Evolutionary conservation across 2,113 vertebrate genomes (phyloP), one percentile per base, ranked within the genome.

Genomic region (Leucosticte australis): DNA sequence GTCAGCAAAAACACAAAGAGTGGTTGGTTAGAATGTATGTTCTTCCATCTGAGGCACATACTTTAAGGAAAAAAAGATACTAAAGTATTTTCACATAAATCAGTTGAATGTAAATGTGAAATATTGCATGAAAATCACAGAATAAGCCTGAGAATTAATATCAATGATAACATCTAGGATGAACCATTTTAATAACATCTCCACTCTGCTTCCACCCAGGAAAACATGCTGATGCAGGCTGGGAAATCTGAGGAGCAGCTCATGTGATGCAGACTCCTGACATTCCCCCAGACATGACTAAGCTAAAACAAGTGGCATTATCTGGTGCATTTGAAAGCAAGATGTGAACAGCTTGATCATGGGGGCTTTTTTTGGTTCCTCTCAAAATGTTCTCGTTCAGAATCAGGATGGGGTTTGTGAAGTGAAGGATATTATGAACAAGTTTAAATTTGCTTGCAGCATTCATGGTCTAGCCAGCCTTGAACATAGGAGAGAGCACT

Each of bases 221-320:
- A 89, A 89, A 93, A 79, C 81, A 83, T 63, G 86, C 89, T 91
- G 89, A 95, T 92, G 83, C 2, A 10, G 84, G 69, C 82, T 88
- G 83, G 75, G 93, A 97, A 97, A 97, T 91, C 75, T 93, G 94
- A 96, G 90, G 60, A 95, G 94, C 87, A 77, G 85, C 89, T 93
- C 96, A 96, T 95, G 93, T 94, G 95, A 95, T 49, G 63, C 68
- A 76, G 71, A 85, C 87, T 96, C 69, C 86, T 93, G 94, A 95
- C 95, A 93, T 92, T 91, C 86, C 64, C 74, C 16, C 6, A 93
- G 83, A 79, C 90, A 60, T 94, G 94, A 95, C 95, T 96, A 95
- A 96, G 92, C 92, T 96, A 75, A 91, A 96, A 96, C 93, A 95
- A 96, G 95, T 82, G 75, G 96, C 82, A 94, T 95, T 94, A 92